Evolutionary conservation across 2,888 invertebrate genomes (phyloP).

Genomic region (Amphimallon solstitiale): DNA sequence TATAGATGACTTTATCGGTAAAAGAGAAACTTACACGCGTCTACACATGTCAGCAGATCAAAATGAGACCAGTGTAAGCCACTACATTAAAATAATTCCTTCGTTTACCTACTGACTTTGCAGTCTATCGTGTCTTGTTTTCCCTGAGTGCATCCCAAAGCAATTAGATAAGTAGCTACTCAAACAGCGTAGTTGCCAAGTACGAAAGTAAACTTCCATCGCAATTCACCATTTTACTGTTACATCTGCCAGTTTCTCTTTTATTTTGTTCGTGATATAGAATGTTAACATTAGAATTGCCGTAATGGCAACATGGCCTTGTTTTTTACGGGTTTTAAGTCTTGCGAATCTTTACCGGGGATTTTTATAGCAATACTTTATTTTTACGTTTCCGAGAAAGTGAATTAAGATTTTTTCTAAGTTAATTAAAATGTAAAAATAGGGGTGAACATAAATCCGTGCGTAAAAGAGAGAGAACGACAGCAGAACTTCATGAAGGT

Average conservation of each 20-base stretch:
- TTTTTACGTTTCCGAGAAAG: neutral
- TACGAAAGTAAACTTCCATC: constrained; percentile 44
- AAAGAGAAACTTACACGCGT: too few relatives aligned
- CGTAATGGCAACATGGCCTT: constrained; percentile 4
- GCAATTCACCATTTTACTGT: constrained; percentile 30
- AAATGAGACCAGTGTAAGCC: neutral
- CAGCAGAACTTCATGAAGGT: too few relatives aligned
- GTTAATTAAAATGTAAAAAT: neutral
- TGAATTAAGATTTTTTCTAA: neutral
- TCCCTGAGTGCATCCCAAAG: constrained; percentile 40
- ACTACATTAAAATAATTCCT: neutral
- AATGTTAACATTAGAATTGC: neutral
- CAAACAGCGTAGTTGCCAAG: constrained; percentile 48
- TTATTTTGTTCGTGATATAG: constrained; percentile 6
- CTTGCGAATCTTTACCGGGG: neutral
- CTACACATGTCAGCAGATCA: neutral
- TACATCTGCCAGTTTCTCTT: constrained; percentile 20
- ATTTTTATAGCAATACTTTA: constrained; percentile 7
- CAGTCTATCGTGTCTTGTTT: neutral
- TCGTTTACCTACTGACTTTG: neutral
- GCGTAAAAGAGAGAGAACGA: neutral
- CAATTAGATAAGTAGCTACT: constrained; percentile 53
- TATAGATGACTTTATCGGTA: too few relatives aligned
- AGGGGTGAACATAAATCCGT: neutral
- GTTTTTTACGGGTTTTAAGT: neutral